Base-by-base conservation (phyloP, 2,113 vertebrate genomes). In the Bubalus kerabau region DNA sequence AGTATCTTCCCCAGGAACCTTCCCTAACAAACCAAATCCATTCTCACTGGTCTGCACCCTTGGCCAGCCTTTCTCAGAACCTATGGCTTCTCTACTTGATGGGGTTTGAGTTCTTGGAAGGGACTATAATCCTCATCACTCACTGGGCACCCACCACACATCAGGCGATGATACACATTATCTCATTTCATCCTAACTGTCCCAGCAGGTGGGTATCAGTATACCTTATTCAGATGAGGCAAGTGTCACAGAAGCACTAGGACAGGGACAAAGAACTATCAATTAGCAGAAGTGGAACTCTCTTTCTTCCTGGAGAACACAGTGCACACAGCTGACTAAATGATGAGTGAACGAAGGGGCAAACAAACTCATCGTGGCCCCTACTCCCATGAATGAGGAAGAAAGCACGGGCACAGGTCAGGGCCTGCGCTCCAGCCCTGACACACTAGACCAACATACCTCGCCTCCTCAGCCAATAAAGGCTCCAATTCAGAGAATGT, bases 21-120 rank as follows among this genome's bases (percentile, higher is more conserved):
- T 94, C 48, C 78, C 56, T 87, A 96, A 92, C 23, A 78, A 94
- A 62, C 60, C 78, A 97, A 96, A 93, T 60, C 74, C 78, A 85
- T 40, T 16, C 74, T 81, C 82, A 97, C 7, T 52, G 28, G 46
- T 59, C 87, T 46, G 71, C n/a, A 57, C 15, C 64, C 21, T 74
- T 56, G 21, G 30, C 19, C n/a, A 21, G 30, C 8, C 64, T 71
- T 86, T 71, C 62, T 52, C 50, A 92, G 62, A 54, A 80, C 7
- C 67, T 82, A 30, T 32, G 15, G 57, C 46, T 90, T 82, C 62
- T 89, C 71, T 83, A 23, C 43, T 6, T 59, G 19, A 56, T 26
- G 15, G n/a, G 28, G 46, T 74, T 43, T 80, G 30, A 90, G 36
- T 62, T 95, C 74, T 84, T 17, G 81, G 36, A 95, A 91, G 32